A percentile compares a stretch with the other conserved stretches of the same genome.
These are phyloP conservation scores for Pachydiplax longipennis DNA, from an alignment of 2,888 invertebrate species.

Conservation along the genomic window DNA sequence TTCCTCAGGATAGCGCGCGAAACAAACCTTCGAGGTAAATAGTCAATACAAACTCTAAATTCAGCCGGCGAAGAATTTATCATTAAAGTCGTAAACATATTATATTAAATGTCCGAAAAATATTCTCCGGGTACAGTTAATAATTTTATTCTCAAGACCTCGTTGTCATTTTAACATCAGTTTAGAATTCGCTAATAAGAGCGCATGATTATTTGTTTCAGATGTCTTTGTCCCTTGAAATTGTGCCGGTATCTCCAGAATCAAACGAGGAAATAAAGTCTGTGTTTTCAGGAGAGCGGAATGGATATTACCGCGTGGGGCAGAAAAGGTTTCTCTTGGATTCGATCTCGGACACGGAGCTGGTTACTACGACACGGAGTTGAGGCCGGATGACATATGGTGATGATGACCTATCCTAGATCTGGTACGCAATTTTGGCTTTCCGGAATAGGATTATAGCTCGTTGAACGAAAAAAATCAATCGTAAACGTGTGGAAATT, in stretches of 20 bases:
- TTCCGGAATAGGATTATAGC: not conserved
- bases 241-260: not conserved
- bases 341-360: not conserved
- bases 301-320: slow-evolving; percentile 2
- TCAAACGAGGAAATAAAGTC: not conserved
- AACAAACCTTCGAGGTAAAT: not conserved
- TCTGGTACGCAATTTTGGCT: not conserved
- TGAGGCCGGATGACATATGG: slow-evolving; percentile 7
- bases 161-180: too few species aligned
- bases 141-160: too few species aligned
- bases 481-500: not conserved
- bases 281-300: slow-evolving; percentile 5
- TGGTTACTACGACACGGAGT: not conserved
- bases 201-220: not conserved
- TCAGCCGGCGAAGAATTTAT: too few species aligned
- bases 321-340: not conserved
- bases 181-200: too few species aligned
- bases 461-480: too few species aligned
- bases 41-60: too few species aligned
- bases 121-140: too few species aligned
- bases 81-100: too few species aligned
- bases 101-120: too few species aligned
- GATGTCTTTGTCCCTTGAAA: not conserved
- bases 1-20: not conserved
- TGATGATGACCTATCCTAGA: slow-evolving; percentile 13